Percentiles rank a stretch among this genome's conserved stretches.
phyloP scores from a whole-genome alignment of 2,113 vertebrate species.

The Cheirogaleus medius region DNA sequence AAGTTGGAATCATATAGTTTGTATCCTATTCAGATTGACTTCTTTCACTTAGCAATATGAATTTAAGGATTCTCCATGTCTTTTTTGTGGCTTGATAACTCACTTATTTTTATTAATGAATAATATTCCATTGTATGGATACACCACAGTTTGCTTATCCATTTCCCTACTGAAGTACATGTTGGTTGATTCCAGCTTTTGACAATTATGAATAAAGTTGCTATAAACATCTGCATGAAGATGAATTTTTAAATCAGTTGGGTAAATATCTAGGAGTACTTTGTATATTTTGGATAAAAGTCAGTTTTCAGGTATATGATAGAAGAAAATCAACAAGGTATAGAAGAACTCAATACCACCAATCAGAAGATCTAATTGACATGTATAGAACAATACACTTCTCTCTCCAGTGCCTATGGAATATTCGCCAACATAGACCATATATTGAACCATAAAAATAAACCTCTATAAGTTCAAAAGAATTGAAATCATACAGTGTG shows the following conservation, averaged over 20 bases:
- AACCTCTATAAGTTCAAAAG: neutral
- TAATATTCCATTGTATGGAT: neutral
- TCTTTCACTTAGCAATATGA: neutral
- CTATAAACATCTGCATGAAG: neutral
- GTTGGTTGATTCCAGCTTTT: neutral
- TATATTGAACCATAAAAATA: neutral
- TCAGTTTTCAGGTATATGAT: neutral
- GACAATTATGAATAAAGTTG: neutral
- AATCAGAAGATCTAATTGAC: neutral
- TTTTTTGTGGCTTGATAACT: neutral
- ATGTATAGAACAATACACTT: neutral
- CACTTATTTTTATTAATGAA: neutral
- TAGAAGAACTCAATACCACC: neutral
- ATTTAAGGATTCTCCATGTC: neutral
- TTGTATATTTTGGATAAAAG: neutral
- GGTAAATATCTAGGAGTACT: neutral
- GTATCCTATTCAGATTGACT: neutral
- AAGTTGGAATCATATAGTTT: neutral
- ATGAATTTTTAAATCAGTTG: neutral
- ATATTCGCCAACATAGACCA: neutral
- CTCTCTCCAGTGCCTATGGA: no score
- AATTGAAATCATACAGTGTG: neutral
- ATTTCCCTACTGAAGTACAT: neutral
- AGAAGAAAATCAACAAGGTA: neutral
- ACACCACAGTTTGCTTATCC: neutral